Evolutionary conservation across 2,888 invertebrate genomes (phyloP), one percentile per base, ranked within the genome.

Genomic region (Taphrorychus bicolor): DNA sequence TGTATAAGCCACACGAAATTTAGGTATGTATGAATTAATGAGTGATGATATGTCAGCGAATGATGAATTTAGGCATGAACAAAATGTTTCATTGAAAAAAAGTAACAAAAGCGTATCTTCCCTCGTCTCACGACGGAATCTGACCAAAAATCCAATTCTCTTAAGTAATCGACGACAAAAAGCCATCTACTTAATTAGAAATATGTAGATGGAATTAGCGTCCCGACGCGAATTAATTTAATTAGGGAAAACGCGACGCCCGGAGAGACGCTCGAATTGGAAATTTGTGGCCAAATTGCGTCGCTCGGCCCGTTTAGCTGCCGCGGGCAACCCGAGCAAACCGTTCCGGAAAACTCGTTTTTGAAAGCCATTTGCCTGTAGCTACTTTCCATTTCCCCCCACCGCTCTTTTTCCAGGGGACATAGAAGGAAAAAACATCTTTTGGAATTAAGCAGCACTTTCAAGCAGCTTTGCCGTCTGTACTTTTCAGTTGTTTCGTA

Each of bases 231-330:
- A 57, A 49, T 64, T 65, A 53, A 65, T 65, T 18, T 53, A 59
- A 65, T 59, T 53, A 65, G 51, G 41, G 24, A 16, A 54, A 7
- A 32, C n/a, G 49, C 60, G 61, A 57, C 51, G 57, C 57, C 66
- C 57, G 49, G 61, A 66, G 54, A 56, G 63, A 57, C 63, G 57
- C 52, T 63, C 57, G 22, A 58, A 63, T 66, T 59, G 66, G 61
- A 61, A 66, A 66, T 66, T 66, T 66, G 66, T 32, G 56, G 57
- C n/a, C 51, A 66, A 66, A 66, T 66, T 61, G 56, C 61, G 41
- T 66, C 59, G 41, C 54, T 56, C 11, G 59, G 66, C 18, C 59
- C 66, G 59, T 49, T 66, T 66, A 48, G 54, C 40, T 56, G 54
- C 49, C 65, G 21, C 48, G 40, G 57, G 58, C 51, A 14, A 45